Percentiles rank a stretch among this genome's conserved stretches.
Conservation (phyloP, 2,113 vertebrate genomes). For the Paralichthys olivaceus region DNA sequence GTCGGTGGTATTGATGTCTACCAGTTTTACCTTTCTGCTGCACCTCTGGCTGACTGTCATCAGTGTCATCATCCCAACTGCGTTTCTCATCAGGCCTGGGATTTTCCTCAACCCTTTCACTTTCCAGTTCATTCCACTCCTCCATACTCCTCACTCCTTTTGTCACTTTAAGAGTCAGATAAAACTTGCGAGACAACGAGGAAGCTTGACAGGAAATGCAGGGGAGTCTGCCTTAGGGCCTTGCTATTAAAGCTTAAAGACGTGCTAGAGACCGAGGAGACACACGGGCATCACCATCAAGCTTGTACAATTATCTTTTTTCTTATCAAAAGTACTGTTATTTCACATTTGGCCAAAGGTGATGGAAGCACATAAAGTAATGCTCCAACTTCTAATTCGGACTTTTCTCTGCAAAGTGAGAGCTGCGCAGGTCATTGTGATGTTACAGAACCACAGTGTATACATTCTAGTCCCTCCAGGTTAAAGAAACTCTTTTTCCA, state of each 20-base stretch:
- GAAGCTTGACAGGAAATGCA: not conserved
- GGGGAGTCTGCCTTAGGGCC: not conserved
- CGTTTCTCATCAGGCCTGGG: not conserved
- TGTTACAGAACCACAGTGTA: not conserved
- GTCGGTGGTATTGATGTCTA: conserved; percentile 6
- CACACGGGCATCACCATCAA: not conserved
- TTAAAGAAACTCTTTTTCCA: not conserved
- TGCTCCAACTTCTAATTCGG: not conserved
- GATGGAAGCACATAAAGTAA: not conserved
- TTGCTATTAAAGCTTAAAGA: not conserved
- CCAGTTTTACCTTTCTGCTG: not conserved
- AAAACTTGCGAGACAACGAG: not conserved
- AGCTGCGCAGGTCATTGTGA: not conserved
- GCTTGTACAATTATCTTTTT: not conserved
- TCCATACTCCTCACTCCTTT: not conserved
- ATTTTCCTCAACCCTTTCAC: not conserved
- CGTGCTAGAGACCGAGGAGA: not conserved
- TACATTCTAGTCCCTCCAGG: not conserved
- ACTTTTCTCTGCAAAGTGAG: not conserved
- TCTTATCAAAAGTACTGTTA: not conserved
- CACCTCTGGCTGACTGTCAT: not conserved
- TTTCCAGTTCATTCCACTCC: not conserved
- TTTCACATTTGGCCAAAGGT: not conserved
- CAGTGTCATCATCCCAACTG: not conserved
- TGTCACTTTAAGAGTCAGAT: not conserved